Conservation (phyloP, 2,888 invertebrate genomes). For the Julus scanicus region DNA sequence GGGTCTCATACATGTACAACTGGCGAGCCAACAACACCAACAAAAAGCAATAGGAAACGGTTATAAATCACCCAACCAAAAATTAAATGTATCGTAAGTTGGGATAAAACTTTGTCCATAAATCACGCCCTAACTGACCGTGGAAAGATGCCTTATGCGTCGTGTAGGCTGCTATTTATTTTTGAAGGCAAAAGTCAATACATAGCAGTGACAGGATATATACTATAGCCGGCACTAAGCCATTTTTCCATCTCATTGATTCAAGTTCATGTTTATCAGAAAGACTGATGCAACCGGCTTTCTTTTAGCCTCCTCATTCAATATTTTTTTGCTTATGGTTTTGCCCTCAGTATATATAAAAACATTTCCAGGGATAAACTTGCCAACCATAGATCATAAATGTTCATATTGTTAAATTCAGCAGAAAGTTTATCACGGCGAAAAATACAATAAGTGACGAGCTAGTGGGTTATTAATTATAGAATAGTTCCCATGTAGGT, state of each 20-base stretch:
- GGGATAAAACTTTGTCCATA: constrained; percentile 54
- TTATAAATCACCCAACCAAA: constrained; percentile 50
- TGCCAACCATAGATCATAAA: constrained; percentile 45
- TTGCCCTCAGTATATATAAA: background rate
- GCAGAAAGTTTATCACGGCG: constrained; percentile 36
- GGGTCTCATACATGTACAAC: background rate
- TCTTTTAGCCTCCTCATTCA: constrained; percentile 19
- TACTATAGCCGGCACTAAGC: constrained; percentile 40
- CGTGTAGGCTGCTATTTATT: constrained; percentile 32
- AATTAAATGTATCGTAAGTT: constrained; percentile 53
- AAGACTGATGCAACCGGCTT: constrained; percentile 43
- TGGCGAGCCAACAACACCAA: background rate
- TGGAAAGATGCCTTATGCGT: constrained; percentile 50
- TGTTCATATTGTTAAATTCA: constrained; percentile 45
- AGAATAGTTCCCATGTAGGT: background rate
- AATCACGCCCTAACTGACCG: constrained; percentile 54
- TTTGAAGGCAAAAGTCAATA: constrained; percentile 53
- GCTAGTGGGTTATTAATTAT: constrained; percentile 40
- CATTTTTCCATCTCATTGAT: constrained; percentile 53
- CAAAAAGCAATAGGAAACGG: constrained; percentile 28
- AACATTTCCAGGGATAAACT: constrained; percentile 45
- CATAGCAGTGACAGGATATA: constrained; percentile 21
- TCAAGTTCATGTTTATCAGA: constrained; percentile 51
- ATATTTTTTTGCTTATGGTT: constrained; percentile 45
- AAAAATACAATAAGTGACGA: constrained; percentile 40